A percentile compares a stretch with the other conserved stretches of the same genome.
phyloP scores from a whole-genome alignment of 1,140 invertebrate genomes.

The Hirudo medicinalis region DNA sequence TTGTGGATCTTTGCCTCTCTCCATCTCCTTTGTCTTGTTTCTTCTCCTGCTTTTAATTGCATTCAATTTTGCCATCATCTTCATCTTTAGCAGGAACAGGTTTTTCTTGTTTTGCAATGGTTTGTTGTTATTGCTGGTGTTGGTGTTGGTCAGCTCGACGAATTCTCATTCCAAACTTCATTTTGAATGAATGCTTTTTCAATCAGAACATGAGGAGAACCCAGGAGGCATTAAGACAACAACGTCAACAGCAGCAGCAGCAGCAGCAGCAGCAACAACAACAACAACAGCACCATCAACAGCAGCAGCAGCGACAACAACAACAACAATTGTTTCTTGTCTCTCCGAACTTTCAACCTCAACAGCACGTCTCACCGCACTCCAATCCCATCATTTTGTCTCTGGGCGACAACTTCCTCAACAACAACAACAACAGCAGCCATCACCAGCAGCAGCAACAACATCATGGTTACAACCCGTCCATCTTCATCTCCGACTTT shows the following conservation, averaged over 20 bases:
- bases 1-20: too few relatives aligned
- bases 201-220: neutral
- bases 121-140: too few relatives aligned
- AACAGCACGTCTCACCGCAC: neutral
- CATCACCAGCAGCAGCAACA: conserved; percentile 3
- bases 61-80: too few relatives aligned
- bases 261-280: neutral
- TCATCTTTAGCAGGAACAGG: too few relatives aligned
- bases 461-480: neutral
- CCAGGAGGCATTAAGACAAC: neutral
- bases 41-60: too few relatives aligned
- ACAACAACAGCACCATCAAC: neutral
- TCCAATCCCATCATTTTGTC: neutral
- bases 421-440: neutral
- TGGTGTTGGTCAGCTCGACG: too few relatives aligned
- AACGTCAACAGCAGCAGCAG: neutral
- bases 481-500: too few relatives aligned
- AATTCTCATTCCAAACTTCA: too few relatives aligned
- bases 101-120: too few relatives aligned
- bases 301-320: neutral
- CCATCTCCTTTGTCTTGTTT: too few relatives aligned
- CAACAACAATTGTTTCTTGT: neutral
- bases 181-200: too few relatives aligned
- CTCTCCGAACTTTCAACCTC: neutral
- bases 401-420: neutral